These are phyloP conservation scores for Apamea anceps DNA, from an alignment of 2,888 invertebrate species.

Conservation along the genomic window DNA sequence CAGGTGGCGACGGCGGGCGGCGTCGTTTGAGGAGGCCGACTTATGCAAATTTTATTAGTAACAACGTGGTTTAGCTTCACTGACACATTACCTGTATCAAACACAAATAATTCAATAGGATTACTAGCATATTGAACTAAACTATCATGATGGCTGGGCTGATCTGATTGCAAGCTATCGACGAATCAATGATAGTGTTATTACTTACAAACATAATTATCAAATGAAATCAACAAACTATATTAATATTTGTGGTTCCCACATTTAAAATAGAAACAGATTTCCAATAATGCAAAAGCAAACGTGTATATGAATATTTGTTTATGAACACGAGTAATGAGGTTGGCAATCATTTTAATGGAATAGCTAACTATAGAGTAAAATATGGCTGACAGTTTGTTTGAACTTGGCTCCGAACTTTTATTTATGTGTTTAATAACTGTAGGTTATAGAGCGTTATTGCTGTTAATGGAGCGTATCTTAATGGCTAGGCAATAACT, in stretches of 20 bases:
- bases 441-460: conserved; percentile 41
- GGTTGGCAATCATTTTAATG: conserved; percentile 53
- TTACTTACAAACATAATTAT: conserved; percentile 25
- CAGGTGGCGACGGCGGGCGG: conserved; percentile 33
- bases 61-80: conserved; percentile 50
- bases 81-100: conserved; percentile 53
- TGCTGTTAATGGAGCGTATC: conserved; percentile 39
- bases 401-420: conserved; percentile 30
- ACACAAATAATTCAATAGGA: conserved; percentile 36
- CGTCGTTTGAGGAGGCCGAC: conserved; percentile 54
- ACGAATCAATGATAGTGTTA: conserved; percentile 11
- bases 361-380: conserved; percentile 35
- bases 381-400: conserved; percentile 40
- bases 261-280: conserved; percentile 25
- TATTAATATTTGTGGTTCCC: conserved; percentile 22
- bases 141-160: conserved; percentile 20
- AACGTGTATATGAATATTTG: conserved; percentile 31
- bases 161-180: conserved; percentile 36
- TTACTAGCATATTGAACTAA: conserved; percentile 35
- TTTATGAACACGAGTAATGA: conserved; percentile 23
- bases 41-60: conserved; percentile 70
- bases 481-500: conserved; percentile 48
- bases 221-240: conserved; percentile 26
- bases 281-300: conserved; percentile 20
- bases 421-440: conserved; percentile 56